A percentile compares a stretch with the other conserved stretches of the same genome.
These are phyloP conservation scores for Ploceus nigricollis DNA, from an alignment of 2,113 vertebrate genomes.

Conservation along the genomic window DNA sequence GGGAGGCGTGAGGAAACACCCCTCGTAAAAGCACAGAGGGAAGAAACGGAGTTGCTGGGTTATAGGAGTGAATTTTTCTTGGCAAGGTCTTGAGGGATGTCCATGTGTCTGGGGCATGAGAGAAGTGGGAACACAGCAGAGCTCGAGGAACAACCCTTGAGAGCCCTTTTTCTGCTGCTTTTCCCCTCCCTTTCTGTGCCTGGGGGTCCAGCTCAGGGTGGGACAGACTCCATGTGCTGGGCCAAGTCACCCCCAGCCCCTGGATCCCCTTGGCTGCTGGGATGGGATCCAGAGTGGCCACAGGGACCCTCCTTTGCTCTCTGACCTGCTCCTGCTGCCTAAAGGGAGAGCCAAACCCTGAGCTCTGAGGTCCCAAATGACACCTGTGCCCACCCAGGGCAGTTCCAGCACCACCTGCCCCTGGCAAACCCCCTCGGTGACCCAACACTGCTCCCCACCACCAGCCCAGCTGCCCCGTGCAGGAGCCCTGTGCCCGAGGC, in stretches of 20 bases:
- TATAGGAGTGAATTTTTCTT: background rate
- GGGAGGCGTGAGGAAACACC: fast-evolving
- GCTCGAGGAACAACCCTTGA: fast-evolving
- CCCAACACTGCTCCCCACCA: background rate
- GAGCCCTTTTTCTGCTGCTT: background rate
- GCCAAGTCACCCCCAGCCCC: background rate
- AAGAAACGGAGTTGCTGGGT: background rate
- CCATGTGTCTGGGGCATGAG: fast-evolving
- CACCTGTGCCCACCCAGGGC: background rate
- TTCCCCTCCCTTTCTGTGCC: background rate
- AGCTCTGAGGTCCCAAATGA: background rate
- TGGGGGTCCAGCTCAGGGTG: fast-evolving
- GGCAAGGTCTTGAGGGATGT: fast-evolving
- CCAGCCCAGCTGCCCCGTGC: fast-evolving
- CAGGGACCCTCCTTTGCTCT: background rate
- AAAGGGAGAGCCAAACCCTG: background rate
- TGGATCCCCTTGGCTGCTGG: background rate
- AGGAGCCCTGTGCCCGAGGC: background rate
- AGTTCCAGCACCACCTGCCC: background rate
- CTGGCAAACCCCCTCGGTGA: fast-evolving
- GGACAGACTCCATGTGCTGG: background rate
- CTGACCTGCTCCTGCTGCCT: background rate
- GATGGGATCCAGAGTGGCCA: no score
- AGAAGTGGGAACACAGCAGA: background rate
- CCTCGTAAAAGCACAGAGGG: background rate